A percentile compares a stretch with the other conserved stretches of the same genome.
Evolutionary conservation across 2,888 invertebrate genomes (phyloP).

Genomic region (Atethmia centrago): DNA sequence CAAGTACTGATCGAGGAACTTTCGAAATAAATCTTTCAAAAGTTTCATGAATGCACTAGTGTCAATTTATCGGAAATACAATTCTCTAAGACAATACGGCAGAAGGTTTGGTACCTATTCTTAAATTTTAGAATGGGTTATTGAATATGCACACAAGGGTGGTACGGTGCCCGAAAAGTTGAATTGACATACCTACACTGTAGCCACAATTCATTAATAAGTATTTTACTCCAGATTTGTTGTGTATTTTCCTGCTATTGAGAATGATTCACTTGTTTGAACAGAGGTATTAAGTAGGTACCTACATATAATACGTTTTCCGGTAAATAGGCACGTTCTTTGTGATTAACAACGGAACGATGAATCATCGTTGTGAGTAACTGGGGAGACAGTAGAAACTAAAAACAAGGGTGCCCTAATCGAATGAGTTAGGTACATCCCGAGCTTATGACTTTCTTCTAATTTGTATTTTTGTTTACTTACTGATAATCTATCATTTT

Average conservation of each 20-base stretch:
- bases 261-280: conserved; percentile 23
- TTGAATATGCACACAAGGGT: conserved; percentile 37
- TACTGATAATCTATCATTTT: background rate
- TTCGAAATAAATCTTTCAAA: conserved; percentile 24
- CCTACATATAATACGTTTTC: conserved; percentile 56
- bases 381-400: conserved; percentile 75
- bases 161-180: conserved; percentile 25
- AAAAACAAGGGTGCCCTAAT: conserved; percentile 62
- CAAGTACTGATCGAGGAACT: conserved; percentile 31
- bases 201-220: background rate
- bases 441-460: background rate
- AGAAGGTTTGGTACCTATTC: background rate
- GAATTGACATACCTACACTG: conserved; percentile 14
- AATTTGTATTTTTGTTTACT: conserved; percentile 21
- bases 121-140: background rate
- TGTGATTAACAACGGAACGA: conserved; percentile 80
- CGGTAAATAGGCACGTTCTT: conserved; percentile 78
- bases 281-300: conserved; percentile 19
- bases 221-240: conserved; percentile 22
- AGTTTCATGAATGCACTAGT: conserved; percentile 3
- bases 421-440: conserved; percentile 11
- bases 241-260: conserved; percentile 31
- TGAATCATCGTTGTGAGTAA: conserved; percentile 86
- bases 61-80: conserved; percentile 11
- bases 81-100: background rate